Conservation (phyloP, 2,113 vertebrate species). For the Ellobius talpinus region DNA sequence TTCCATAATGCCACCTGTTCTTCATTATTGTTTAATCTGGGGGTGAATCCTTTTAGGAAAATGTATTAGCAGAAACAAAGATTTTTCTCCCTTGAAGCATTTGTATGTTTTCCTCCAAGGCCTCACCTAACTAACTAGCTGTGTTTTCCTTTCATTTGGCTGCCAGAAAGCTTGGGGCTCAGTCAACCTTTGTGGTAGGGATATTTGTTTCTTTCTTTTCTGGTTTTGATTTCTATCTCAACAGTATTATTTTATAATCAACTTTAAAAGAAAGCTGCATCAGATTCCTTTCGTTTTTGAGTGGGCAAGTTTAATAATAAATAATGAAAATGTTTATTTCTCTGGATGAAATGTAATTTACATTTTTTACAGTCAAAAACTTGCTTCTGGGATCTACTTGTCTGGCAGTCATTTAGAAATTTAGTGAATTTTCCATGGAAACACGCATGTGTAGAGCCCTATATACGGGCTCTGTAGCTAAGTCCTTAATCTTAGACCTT, state of each 20-base stretch:
- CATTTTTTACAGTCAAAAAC: not conserved
- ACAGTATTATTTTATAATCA: slow-evolving; percentile 47
- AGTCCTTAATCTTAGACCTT: slow-evolving; percentile 38
- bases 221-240: slow-evolving; percentile 73
- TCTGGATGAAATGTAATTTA: slow-evolving; percentile 38
- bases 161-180: slow-evolving; percentile 64
- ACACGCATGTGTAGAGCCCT: not conserved
- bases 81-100: slow-evolving; percentile 36
- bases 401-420: not conserved
- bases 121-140: slow-evolving; percentile 36
- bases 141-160: not conserved
- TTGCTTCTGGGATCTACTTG: not conserved
- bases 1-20: slow-evolving; percentile 38
- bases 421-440: not conserved
- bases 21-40: slow-evolving; percentile 59
- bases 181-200: slow-evolving; percentile 62
- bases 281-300: not conserved
- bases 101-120: not conserved
- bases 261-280: slow-evolving; percentile 44
- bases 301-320: slow-evolving; percentile 39
- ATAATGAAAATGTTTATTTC: slow-evolving; percentile 34
- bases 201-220: slow-evolving; percentile 67
- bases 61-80: slow-evolving; percentile 62
- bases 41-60: slow-evolving; percentile 61
- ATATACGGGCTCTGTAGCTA: not conserved